These are phyloP conservation scores for Coptodon rendalli DNA, from an alignment of 2,113 vertebrate genomes.

Conservation along the genomic window DNA sequence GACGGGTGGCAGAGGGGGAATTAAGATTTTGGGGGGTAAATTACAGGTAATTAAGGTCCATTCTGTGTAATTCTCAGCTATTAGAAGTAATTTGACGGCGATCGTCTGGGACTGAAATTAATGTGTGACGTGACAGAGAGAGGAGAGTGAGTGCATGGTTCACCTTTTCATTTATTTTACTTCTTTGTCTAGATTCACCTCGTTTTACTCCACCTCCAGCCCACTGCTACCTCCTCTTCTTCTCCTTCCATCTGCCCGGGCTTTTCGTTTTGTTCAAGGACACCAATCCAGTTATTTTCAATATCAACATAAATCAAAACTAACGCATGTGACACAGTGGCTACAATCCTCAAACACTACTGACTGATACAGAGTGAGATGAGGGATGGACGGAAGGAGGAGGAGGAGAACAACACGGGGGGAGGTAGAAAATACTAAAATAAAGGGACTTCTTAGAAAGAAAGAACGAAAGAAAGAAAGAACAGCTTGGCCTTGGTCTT, in stretches of 20 bases:
- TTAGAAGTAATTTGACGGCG: conserved; percentile 57
- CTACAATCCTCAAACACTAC: not conserved
- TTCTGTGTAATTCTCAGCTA: conserved; percentile 57
- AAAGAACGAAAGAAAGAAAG: not conserved
- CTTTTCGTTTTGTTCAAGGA: conserved; percentile 51
- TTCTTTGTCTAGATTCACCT: not conserved
- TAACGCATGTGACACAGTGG: not conserved
- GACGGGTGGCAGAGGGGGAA: conserved; percentile 44
- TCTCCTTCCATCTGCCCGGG: not conserved
- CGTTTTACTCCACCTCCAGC: not conserved
- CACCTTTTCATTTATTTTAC: not conserved
- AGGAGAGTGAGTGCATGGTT: not conserved
- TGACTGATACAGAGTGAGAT: not conserved
- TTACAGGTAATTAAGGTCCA: conserved; percentile 60
- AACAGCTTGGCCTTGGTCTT: not conserved
- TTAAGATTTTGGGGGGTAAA: conserved; percentile 53
- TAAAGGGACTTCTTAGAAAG: not conserved
- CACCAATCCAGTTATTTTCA: conserved; percentile 51
- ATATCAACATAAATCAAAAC: conserved; percentile 60
- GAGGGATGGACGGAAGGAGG: not conserved
- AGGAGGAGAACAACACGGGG: not conserved
- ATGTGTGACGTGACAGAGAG: not conserved
- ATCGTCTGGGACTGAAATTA: conserved; percentile 3
- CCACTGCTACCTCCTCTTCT: not conserved
- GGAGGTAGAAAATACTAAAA: not conserved